Evolutionary conservation across 2,113 vertebrate species (phyloP).

Genomic region (Ameiurus melas): DNA sequence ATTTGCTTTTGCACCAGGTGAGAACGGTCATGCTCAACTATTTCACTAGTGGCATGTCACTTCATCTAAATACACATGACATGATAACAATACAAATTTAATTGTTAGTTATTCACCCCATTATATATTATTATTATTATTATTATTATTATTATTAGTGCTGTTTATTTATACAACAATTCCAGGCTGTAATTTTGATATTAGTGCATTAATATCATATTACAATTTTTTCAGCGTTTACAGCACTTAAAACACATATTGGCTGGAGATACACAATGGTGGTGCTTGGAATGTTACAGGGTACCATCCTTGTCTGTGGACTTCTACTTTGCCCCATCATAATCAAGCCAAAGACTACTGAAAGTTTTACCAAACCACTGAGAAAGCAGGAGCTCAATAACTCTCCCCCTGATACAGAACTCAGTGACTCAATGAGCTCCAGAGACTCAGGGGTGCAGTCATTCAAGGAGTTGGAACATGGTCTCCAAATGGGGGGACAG

Average conservation of each 20-base stretch:
- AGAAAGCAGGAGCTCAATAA: conserved; percentile 42
- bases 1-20: conserved; percentile 93
- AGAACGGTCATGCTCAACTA: background rate
- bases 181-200: background rate
- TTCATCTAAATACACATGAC: background rate
- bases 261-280: conserved; percentile 89
- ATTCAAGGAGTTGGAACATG: conserved; percentile 63
- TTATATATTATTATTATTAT: background rate
- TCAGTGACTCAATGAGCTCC: conserved; percentile 74
- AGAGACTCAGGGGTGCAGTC: conserved; percentile 83
- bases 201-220: background rate
- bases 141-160: background rate
- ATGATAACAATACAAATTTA: background rate
- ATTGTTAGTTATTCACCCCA: background rate
- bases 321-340: conserved; percentile 83
- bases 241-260: conserved; percentile 80
- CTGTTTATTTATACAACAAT: background rate
- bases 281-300: conserved; percentile 84
- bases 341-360: conserved; percentile 66
- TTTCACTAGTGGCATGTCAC: background rate
- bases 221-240: conserved; percentile 74
- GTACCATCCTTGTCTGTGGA: conserved; percentile 82
- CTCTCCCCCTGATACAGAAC: conserved; percentile 15
- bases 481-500: background rate
- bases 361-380: conserved; percentile 17